Evolutionary conservation across 2,888 invertebrate species (phyloP).

Genomic region (Tenthredo livida): DNA sequence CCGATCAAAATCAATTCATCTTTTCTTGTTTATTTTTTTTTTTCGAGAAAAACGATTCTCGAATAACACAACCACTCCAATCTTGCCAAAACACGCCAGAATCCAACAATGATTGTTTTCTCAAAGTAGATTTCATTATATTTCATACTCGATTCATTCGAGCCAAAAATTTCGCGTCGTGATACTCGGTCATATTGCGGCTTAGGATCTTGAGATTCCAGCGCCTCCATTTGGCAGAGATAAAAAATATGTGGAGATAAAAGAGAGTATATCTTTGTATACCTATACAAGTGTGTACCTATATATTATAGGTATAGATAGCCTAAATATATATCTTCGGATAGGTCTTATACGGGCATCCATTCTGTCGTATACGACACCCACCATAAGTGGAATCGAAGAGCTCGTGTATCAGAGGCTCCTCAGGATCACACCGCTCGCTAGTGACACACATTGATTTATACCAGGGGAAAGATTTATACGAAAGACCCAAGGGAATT

Average conservation of each 20-base stretch:
- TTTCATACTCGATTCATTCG: too few relatives aligned
- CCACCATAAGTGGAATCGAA: constrained; percentile 46
- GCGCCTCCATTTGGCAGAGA: constrained; percentile 4
- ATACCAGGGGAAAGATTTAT: constrained; percentile 76
- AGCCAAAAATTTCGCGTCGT: neutral
- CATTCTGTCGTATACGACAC: constrained; percentile 12
- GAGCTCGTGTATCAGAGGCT: constrained; percentile 68
- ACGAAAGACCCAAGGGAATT: constrained; percentile 76
- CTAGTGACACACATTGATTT: constrained; percentile 76
- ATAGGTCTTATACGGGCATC: constrained; percentile 18
- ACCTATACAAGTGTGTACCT: neutral
- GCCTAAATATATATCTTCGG: neutral
- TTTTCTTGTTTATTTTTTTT: neutral
- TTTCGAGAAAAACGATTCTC: neutral
- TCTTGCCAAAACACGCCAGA: neutral
- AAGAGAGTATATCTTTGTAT: neutral
- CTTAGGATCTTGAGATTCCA: neutral
- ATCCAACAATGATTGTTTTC: neutral
- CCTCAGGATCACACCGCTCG: constrained; percentile 75
- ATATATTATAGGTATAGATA: neutral
- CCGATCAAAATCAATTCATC: constrained; percentile 48
- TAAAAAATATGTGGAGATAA: neutral
- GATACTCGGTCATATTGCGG: neutral
- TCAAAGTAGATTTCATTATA: neutral
- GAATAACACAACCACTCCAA: neutral